A percentile compares a stretch with the other conserved stretches of the same genome.
phyloP scores from a whole-genome alignment of 2,113 vertebrate species.

The Erythrocercus mccallii region DNA sequence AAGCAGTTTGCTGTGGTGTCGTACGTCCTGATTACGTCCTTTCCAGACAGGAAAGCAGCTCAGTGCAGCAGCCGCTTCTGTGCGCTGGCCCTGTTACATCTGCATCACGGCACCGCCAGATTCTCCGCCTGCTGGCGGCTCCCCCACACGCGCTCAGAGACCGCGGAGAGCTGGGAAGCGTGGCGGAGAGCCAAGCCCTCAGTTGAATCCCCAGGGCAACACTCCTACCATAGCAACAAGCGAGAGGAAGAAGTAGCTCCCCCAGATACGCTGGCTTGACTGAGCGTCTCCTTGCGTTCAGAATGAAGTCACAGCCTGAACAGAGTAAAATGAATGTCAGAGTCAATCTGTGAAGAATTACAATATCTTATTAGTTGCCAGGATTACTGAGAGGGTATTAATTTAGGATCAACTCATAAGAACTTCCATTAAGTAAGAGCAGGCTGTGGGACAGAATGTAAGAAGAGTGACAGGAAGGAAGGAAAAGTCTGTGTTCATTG shows the following conservation, averaged over 20 bases:
- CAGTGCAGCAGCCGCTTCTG: background rate
- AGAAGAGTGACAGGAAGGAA: background rate
- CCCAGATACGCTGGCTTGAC: fast-evolving
- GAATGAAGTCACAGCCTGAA: background rate
- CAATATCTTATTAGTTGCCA: background rate
- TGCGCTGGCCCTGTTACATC: no score
- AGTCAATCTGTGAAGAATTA: background rate
- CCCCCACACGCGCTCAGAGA: no score
- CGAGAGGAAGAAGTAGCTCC: background rate
- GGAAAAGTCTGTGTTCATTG: background rate
- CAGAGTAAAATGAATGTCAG: background rate
- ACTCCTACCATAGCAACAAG: background rate
- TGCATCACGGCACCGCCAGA: fast-evolving
- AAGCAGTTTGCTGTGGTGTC: no score
- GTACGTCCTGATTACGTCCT: no score
- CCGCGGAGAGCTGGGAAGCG: no score
- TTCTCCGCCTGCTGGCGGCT: fast-evolving
- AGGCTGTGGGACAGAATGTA: background rate
- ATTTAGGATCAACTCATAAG: background rate
- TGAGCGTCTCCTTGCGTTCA: fast-evolving
- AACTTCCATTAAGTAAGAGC: background rate
- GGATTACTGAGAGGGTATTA: background rate
- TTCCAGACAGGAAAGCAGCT: background rate
- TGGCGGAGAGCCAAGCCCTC: fast-evolving
- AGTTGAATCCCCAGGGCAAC: background rate